Base-by-base conservation (phyloP, 2,113 vertebrate species). In the Blennius ocellaris region DNA sequence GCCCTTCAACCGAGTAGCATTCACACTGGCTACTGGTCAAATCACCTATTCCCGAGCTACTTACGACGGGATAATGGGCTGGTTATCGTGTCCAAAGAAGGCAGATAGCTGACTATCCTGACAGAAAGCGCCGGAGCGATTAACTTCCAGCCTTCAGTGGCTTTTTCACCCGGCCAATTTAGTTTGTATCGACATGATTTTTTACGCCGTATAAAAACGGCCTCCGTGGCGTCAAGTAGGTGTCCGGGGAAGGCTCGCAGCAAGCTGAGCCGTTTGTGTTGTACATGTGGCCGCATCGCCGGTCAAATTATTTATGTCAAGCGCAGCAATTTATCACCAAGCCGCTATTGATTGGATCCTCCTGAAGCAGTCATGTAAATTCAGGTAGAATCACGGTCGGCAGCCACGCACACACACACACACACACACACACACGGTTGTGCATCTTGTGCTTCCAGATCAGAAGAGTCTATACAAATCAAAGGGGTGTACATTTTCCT, bases 11-110 rank as follows among this genome's bases (percentile, higher is more conserved):
- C 86, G 83, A 71, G 74, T 86, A 90, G 76, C 38, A 44, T 92
- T 92, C 83, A 92, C 89, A 91, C 89, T 90, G 83, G 73, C 84
- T 82, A 58, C 73, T 89, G 88, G 85, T 90, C 86, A 92, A 92
- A 92, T 88, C 86, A 66, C 77, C 89, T 75, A 86, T 92, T 87
- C 66, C 58, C 56, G 44, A 37, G 81, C 75, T 76, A 80, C 84
- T 82, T 75, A 81, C 60, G 67, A 45, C 47, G 57, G 75, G 70
- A 81, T 90, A 90, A 92, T 87, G 81, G 75, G 60, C 76, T 75
- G 70, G 82, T 86, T 85, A 86, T 90, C 80, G 65, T 6, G 72
- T 75, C 47, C 59, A 78, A 84, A 89, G 53, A 64, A 79, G 80
- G 73, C 81, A 82, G 82, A 92, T 87, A 78, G 65, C 49, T 2